Conservation (phyloP, 2,888 invertebrate genomes). For the Lepetodrilus schrolli region DNA sequence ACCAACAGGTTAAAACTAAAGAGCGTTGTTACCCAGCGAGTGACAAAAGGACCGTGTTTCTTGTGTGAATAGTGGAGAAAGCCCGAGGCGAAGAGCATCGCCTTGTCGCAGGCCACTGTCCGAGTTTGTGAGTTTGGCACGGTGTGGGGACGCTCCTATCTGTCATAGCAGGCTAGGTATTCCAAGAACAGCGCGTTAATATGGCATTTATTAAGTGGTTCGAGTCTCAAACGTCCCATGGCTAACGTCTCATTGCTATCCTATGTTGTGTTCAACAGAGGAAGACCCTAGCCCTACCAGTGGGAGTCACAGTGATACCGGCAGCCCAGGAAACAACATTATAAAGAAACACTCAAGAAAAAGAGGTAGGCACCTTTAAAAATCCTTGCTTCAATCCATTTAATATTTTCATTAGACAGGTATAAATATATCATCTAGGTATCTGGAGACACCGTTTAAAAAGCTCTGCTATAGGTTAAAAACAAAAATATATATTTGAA, state of each 20-base stretch:
- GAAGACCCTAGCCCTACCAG: slow-evolving; percentile 40
- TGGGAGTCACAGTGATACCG: slow-evolving; percentile 33
- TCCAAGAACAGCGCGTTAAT: slow-evolving; percentile 19
- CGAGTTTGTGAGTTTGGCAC: slow-evolving; percentile 1
- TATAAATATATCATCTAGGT: not conserved
- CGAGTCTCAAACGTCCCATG: too few species aligned
- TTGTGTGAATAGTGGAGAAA: not conserved
- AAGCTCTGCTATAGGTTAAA: too few species aligned
- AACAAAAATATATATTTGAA: too few species aligned
- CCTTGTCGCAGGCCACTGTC: not conserved
- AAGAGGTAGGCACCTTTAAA: slow-evolving; percentile 41
- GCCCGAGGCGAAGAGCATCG: not conserved
- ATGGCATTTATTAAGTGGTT: slow-evolving; percentile 27
- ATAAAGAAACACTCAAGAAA: slow-evolving; percentile 38
- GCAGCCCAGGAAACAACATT: slow-evolving; percentile 28
- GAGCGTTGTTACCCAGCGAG: not conserved
- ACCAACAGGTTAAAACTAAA: slow-evolving; percentile 17
- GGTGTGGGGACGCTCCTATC: not conserved
- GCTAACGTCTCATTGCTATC: too few species aligned
- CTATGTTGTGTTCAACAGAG: slow-evolving; percentile 31
- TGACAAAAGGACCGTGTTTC: not conserved
- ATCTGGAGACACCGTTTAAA: not conserved
- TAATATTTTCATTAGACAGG: not conserved
- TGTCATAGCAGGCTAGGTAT: slow-evolving; percentile 23
- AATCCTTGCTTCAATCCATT: not conserved